phyloP scores from a whole-genome alignment of 2,888 invertebrate species.

The Matsumyia berberina region DNA sequence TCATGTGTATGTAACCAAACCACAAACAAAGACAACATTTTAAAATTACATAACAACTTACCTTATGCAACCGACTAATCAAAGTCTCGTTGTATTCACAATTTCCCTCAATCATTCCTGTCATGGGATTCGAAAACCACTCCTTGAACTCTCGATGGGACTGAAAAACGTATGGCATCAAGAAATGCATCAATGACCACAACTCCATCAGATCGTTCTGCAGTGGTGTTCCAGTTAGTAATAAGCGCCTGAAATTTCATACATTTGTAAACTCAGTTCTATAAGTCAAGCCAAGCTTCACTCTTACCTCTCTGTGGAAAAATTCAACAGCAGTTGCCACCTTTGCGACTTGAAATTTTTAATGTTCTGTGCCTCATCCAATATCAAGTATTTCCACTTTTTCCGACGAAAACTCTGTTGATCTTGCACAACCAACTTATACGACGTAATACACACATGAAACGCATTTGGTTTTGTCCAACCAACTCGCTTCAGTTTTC shows the following conservation, averaged over 20 bases:
- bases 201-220: constrained; percentile 98
- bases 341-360: constrained; percentile 99
- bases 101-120: constrained; percentile 97
- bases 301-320: constrained; percentile 93
- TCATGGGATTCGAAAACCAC: constrained; percentile 99
- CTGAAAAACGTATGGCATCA: constrained; percentile 98
- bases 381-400: constrained; percentile 98
- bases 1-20: constrained; percentile 48
- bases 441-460: constrained; percentile 98
- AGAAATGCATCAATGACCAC: constrained; percentile 99
- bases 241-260: constrained; percentile 87
- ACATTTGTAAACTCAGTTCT: not conserved
- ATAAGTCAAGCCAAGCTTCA: no score
- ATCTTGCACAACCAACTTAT: constrained; percentile 99
- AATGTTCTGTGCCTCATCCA: constrained; percentile 99
- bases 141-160: constrained; percentile 98
- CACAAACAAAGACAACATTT: not conserved
- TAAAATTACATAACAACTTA: constrained; percentile 84
- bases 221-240: constrained; percentile 97
- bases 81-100: constrained; percentile 95
- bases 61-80: constrained; percentile 95
- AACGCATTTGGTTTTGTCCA: constrained; percentile 99
- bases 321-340: constrained; percentile 98
- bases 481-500: constrained; percentile 94
- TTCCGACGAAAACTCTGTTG: constrained; percentile 98